Evolutionary conservation across 2,113 vertebrate genomes (phyloP).

Genomic region (Opisthocomus hoazin): DNA sequence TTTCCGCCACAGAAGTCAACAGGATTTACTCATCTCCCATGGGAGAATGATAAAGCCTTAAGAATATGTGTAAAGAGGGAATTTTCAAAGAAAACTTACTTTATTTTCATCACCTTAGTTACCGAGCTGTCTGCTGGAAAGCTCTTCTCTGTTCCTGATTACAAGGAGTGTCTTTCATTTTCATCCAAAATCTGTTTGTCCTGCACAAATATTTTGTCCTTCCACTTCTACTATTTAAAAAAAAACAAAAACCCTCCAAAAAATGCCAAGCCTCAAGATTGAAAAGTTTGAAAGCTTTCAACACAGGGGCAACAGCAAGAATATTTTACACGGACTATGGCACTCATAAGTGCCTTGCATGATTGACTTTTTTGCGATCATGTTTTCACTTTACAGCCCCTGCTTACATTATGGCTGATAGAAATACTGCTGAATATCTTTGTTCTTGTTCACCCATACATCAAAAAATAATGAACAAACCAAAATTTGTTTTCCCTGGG

Average conservation of each 20-base stretch:
- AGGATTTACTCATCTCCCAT: not conserved
- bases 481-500: not conserved
- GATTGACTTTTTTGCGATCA: not conserved
- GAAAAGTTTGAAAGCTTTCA: not conserved
- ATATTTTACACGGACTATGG: not conserved
- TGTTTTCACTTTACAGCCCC: not conserved
- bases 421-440: not conserved
- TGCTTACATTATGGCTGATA: not conserved
- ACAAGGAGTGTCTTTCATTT: not conserved
- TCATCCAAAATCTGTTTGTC: not conserved
- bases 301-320: not conserved
- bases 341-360: not conserved
- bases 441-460: not conserved
- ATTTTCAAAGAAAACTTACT: not conserved
- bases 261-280: too few relatives aligned
- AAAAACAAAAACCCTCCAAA: not conserved
- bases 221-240: not conserved
- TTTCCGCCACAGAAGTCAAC: not conserved
- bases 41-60: not conserved
- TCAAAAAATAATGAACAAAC: not conserved
- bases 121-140: not conserved
- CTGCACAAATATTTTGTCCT: not conserved
- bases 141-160: not conserved
- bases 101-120: not conserved
- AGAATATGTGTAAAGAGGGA: not conserved